Evolutionary conservation across 1,140 invertebrate species (phyloP), one percentile per base, ranked within the genome.

Genomic region (Heliconius himera): DNA sequence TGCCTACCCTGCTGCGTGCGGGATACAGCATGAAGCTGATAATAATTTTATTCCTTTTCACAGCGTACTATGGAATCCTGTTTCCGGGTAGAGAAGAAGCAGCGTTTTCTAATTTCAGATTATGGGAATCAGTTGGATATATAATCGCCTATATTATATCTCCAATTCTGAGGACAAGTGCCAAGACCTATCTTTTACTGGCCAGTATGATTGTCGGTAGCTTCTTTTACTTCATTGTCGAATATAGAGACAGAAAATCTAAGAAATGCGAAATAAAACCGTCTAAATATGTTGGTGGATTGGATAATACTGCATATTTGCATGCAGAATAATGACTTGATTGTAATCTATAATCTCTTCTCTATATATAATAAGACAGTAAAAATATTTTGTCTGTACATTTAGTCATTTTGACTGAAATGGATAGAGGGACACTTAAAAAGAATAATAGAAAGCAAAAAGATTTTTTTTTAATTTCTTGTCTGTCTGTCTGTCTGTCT

Each of bases 111-210:
- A 99, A 98, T 90, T 99, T 99, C 91, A 96, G 98, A 8, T 95
- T 99, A 20, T 98, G 98, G 97, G 98, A 99, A 90, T 97, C 98
- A 20, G 95, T 98, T 4, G 98, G 98, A 36, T 98, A 98, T 79
- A 97, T 98, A 38, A 96, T 98, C 75, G 97, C 97, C 11, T 99
- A 98, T 87, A 95, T 96, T 26, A 96, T 97, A 70, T 98, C 96
- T 54, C 97, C 97, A 5, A 96, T 97, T 86, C 89, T 98, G n/a
- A 97, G 97, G 83, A 97, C 97, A 0, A 95, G 96, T 56, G 93
- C 96, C 11, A 99, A 98, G 89, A 93, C 99, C 0, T 97, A 97
- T 85, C 94, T 98, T 11, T 90, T 99, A 3, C 95, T 98, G 70
- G 95, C 90, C 11, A 94, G 97, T 9, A 95, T 99, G 73, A 90